These are phyloP conservation scores for Agrenia bidenticulata DNA, from an alignment of 2,888 invertebrate species.

Conservation along the genomic window DNA sequence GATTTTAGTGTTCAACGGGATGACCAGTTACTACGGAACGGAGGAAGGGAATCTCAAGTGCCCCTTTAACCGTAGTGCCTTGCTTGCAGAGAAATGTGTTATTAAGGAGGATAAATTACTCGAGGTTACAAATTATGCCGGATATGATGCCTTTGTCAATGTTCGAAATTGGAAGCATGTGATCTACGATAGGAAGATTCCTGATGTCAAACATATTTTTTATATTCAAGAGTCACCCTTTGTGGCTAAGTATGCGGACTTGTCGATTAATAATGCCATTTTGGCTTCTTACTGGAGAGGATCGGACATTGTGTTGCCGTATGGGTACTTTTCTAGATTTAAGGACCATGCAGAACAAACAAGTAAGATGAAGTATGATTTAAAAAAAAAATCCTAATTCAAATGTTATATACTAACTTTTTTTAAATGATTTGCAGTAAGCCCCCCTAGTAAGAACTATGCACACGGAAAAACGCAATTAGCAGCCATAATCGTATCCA, in stretches of 20 bases:
- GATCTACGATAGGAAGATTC: conserved; percentile 21
- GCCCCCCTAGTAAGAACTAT: not conserved
- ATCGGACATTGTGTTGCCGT: conserved; percentile 21
- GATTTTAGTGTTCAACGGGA: conserved; percentile 25
- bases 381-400: not conserved
- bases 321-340: conserved; percentile 9
- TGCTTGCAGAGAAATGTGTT: conserved; percentile 19
- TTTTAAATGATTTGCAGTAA: not conserved
- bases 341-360: not conserved
- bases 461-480: conserved; percentile 18
- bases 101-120: conserved; percentile 19
- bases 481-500: conserved; percentile 21
- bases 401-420: not conserved
- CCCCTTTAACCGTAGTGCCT: conserved; percentile 5
- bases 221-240: conserved; percentile 29
- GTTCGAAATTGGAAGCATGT: conserved; percentile 24
- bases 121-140: conserved; percentile 9
- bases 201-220: conserved; percentile 14
- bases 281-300: conserved; percentile 27
- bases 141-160: conserved; percentile 21
- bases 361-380: too few relatives aligned
- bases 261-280: conserved; percentile 24
- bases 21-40: conserved; percentile 20
- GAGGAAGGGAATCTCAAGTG: conserved; percentile 22
- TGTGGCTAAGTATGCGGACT: conserved; percentile 24